Evolutionary conservation across 2,797 vertebrate genomes (phyloP), one percentile per base, ranked within the genome.

Genomic region (Emydoidea blandingii): DNA sequence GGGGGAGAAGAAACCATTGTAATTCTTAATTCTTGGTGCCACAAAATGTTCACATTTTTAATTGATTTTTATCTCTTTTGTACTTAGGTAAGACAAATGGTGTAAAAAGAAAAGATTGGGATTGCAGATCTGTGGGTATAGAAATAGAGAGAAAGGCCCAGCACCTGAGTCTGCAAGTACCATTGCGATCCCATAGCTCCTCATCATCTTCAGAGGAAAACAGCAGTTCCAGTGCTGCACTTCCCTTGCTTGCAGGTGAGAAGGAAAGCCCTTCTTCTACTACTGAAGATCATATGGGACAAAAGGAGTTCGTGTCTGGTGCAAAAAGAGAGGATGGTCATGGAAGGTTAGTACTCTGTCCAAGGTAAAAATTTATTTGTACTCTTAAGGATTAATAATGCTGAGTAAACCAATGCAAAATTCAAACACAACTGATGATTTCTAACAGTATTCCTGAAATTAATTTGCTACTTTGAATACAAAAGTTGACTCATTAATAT

Each of bases 181-280:
- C 99, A 0, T 97, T 99, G 34, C 98, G 99, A 79, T 99, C 99
- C 86, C 99, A 99, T 79, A 99, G 99, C 96, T 99, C 99, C 0
- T 99, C 99, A 3, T 99, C 99, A 0, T 99, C 99, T 53, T 99
- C 99, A 0, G 99, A 99, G 91, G 99, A 99, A 93, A 99, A 99
- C 5, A 99, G 99, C 90, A 99, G 99, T 47, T 99, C 99, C 50
- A 99, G 99, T 59, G 99, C 99, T 29, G 99, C 98, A 0, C 97
- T 99, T 76, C 99, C 99, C 47, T 97, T 99, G 83, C 97, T 99
- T 95, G 99, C 99, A 1, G 98, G 98, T 79, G 99, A 99, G 92
- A 98, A 99, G 96, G 99, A 99, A 95, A 99, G 98, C 21, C 99
- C 99, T 1, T 99, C 98, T 0, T 99, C 99, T 34, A 97, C 98